Evolutionary conservation across 2,888 invertebrate species (phyloP), one percentile per base, ranked within the genome.

Genomic region (Drosophila neotestacea): DNA sequence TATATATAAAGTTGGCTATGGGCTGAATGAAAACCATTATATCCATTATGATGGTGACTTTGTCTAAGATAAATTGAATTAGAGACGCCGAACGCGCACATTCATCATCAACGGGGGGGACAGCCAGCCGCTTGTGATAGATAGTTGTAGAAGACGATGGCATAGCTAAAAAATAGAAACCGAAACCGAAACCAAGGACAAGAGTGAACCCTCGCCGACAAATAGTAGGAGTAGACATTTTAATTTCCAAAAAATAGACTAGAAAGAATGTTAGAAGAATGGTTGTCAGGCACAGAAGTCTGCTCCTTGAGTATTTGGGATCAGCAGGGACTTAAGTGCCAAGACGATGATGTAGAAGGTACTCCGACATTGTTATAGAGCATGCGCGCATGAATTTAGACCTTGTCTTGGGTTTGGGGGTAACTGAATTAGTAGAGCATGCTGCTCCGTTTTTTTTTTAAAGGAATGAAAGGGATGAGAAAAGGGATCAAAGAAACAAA

Each of bases 11-110:
- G 69, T 55, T 71, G 28, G 46, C 50, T 60, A 32, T 60, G 56
- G 39, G 39, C 50, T 56, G 64, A 65, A 30, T 58, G 66, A 48
- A 61, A 46, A 62, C 42, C 70, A 74, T 82, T 79, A 74, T 67
- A 70, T 78, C 70, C 78, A 83, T 86, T 85, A 77, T 79, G 39
- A 69, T 41, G 69, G 46, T 85, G 85, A 89, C 85, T 85, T 87
- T 88, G 85, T 89, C 77, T 87, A 87, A 85, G 73, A 87, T 89
- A 82, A 86, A 86, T 89, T 89, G 89, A 77, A 88, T 86, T 89
- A 86, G 85, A 85, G 63, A 81, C 88, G 82, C 70, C 79, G 70
- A 77, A 70, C 82, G 82, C 79, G 88, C 89, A 85, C 85, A 89
- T 85, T 89, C 89, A 87, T 85, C 85, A 85, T 81, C 55, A 28